Evolutionary conservation across 2,888 invertebrate genomes (phyloP).

Genomic region (Drosophila gaucha): DNA sequence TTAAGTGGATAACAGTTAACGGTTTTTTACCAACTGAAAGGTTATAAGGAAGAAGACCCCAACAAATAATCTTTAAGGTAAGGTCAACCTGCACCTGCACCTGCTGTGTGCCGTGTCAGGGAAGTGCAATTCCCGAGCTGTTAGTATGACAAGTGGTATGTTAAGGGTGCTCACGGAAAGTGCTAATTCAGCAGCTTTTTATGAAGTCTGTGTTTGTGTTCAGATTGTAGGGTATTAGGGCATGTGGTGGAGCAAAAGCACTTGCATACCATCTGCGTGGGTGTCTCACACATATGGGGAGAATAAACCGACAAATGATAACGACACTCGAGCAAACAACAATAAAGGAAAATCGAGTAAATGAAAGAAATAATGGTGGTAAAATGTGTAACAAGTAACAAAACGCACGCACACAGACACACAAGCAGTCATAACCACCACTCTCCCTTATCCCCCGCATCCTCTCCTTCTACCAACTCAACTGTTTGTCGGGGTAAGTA

Average conservation of each 20-base stretch:
- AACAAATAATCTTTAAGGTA: neutral
- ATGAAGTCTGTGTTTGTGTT: constrained; percentile 4
- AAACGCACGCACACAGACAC: constrained; percentile 39
- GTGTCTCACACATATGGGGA: constrained; percentile 60
- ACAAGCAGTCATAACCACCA: neutral
- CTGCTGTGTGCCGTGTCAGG: constrained; percentile 17
- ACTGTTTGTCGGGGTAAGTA: constrained; percentile 2
- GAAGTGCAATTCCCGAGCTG: neutral
- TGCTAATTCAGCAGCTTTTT: constrained; percentile 49
- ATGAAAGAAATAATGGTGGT: constrained; percentile 74
- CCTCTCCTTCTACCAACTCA: neutral
- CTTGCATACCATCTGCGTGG: constrained; percentile 7
- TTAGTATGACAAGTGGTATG: constrained; percentile 18
- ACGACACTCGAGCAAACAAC: constrained; percentile 78
- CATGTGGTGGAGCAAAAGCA: constrained; percentile 29
- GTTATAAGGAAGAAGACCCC: too few species aligned
- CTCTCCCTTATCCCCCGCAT: neutral
- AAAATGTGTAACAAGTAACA: constrained; percentile 70
- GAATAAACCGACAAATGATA: constrained; percentile 76
- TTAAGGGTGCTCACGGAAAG: constrained; percentile 17
- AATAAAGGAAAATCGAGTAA: constrained; percentile 79
- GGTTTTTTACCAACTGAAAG: too few species aligned
- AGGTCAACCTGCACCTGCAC: neutral
- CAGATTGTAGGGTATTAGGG: constrained; percentile 26
- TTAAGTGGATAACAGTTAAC: neutral